Conservation (phyloP, 2,888 invertebrate species). For the Eucera pruinosa region DNA sequence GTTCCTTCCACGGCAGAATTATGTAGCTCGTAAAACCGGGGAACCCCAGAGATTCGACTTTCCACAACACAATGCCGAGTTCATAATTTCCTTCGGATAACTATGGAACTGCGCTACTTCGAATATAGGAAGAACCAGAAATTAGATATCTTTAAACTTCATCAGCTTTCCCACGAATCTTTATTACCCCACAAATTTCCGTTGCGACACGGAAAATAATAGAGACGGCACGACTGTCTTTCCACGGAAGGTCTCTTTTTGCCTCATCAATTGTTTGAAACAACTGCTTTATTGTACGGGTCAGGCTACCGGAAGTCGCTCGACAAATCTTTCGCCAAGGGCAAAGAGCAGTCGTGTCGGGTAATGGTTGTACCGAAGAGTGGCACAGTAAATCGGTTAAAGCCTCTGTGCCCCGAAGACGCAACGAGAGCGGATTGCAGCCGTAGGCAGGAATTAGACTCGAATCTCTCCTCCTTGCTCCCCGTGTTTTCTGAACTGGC, state of each 20-base stretch:
- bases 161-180: neutral
- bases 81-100: neutral
- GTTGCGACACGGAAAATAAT: too few species aligned
- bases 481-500: conserved; percentile 77
- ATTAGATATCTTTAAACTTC: neutral
- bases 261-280: conserved; percentile 6
- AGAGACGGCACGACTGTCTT: too few species aligned
- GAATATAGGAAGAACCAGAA: neutral
- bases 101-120: too few species aligned
- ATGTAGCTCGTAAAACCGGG: conserved; percentile 28
- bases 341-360: conserved; percentile 40
- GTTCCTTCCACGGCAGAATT: conserved; percentile 15
- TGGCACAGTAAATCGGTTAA: conserved; percentile 65
- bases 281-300: neutral
- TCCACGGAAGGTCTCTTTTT: too few species aligned
- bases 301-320: conserved; percentile 40
- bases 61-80: neutral
- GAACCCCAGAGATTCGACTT: conserved; percentile 19
- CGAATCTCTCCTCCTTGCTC: conserved; percentile 74
- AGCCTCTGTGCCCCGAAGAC: conserved; percentile 8
- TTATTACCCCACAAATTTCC: neutral
- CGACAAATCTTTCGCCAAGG: conserved; percentile 54
- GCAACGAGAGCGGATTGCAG: conserved; percentile 72
- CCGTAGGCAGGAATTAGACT: conserved; percentile 78
- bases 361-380: conserved; percentile 52